Base-by-base conservation (phyloP, 2,113 vertebrate species). In the Microcebus tavaratra region DNA sequence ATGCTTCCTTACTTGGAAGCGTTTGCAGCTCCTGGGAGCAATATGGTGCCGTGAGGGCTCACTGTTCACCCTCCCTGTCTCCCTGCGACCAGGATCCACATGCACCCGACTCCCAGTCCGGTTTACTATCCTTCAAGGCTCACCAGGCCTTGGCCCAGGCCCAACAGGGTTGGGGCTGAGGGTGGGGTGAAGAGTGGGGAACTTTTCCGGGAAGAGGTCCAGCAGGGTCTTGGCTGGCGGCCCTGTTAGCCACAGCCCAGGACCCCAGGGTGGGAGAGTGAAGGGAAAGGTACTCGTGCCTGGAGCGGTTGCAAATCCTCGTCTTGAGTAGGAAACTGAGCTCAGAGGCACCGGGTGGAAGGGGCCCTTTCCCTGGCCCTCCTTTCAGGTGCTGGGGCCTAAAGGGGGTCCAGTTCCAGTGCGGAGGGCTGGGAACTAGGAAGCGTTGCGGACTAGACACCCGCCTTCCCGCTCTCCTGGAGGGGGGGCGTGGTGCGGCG, bases 251-350 rank as follows among this genome's bases (percentile, higher is more conserved):
- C 90, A 48, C 0, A 12, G 81, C 85, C 48, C 42, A 3, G 94
- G 88, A 96, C 94, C 97, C 94, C 91, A 31, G 87, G 91, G 86
- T 97, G 86, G 84, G 36, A 96, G 96, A 82, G 76, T n/a, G 91
- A 78, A 72, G 13, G 17, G 81, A 87, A 95, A 92, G 94, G 97
- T 91, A 57, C 55, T 55, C 8, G 10, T 31, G 39, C 59, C 78
- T 68, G 84, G 83, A 75, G 84, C 8, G 17, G 57, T 29, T 76
- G 86, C 88, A 90, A 82, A 59, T 48, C 86, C 72, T 89, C 72
- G 20, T 42, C 75, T 6, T 13, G 91, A 81, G 75, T 75, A 31
- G 48, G 89, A 76, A 45, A 79, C 81, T 48, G 89, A 53, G 55
- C 85, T 31, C 45, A 0, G 50, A 48, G 73, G 75, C 81, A 0